Conservation (phyloP, 2,113 vertebrate species). For the Coptodon bakossiorum region DNA sequence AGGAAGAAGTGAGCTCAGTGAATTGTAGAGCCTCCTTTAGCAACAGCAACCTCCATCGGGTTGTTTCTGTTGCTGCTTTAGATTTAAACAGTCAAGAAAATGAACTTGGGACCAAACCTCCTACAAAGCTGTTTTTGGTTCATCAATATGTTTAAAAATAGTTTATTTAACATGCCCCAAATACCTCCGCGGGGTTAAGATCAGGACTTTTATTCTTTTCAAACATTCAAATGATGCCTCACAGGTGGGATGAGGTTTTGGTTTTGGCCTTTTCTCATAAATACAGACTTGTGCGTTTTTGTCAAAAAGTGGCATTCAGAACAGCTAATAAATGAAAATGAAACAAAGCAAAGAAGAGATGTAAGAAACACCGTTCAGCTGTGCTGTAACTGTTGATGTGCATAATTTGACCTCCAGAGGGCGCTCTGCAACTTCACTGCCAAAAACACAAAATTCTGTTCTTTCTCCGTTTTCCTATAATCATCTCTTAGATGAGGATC, state of each 20-base stretch:
- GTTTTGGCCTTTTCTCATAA: neutral
- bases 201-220: neutral
- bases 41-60: neutral
- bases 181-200: rapidly evolving
- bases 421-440: neutral
- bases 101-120: neutral
- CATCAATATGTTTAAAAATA: neutral
- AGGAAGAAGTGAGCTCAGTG: neutral
- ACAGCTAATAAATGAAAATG: neutral
- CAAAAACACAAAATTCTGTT: neutral
- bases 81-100: neutral
- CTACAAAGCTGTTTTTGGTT: neutral
- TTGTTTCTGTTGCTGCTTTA: neutral
- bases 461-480: neutral
- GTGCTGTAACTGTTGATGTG: neutral
- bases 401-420: neutral
- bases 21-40: neutral
- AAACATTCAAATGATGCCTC: neutral
- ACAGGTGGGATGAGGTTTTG: neutral
- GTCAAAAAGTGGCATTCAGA: neutral
- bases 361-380: neutral
- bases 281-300: neutral
- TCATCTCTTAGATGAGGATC: neutral
- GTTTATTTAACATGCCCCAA: neutral
- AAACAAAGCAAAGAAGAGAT: neutral